phyloP scores from a whole-genome alignment of 2,888 invertebrate genomes.

The Agrochola macilenta region DNA sequence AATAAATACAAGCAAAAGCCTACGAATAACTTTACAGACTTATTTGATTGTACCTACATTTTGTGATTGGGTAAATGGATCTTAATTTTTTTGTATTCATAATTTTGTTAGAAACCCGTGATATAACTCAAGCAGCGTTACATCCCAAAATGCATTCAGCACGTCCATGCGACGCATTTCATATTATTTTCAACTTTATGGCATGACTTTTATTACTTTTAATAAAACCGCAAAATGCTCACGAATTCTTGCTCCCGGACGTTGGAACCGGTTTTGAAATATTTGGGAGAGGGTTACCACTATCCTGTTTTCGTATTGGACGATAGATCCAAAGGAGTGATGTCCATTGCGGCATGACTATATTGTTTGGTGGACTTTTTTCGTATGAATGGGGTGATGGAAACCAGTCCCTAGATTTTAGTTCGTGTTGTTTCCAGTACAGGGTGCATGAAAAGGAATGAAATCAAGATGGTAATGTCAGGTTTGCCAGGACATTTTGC shows the following conservation, averaged over 20 bases:
- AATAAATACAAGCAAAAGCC: no score
- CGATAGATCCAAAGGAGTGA: neutral
- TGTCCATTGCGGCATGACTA: conserved; percentile 30
- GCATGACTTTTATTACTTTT: conserved; percentile 49
- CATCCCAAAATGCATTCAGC: conserved; percentile 19
- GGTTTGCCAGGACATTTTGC: conserved; percentile 21
- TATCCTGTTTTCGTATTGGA: conserved; percentile 36
- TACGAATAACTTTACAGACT: no score
- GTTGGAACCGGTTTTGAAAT: conserved; percentile 66
- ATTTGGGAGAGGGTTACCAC: conserved; percentile 65
- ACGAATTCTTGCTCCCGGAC: conserved; percentile 50
- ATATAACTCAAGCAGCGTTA: conserved; percentile 4
- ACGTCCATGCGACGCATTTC: conserved; percentile 18
- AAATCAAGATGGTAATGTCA: conserved; percentile 61
- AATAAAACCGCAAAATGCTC: conserved; percentile 54
- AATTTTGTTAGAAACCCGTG: neutral
- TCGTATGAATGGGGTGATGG: neutral
- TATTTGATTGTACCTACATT: no score
- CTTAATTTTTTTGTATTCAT: neutral
- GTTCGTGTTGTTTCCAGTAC: neutral
- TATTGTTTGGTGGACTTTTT: neutral
- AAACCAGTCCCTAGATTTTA: neutral
- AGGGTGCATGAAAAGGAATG: conserved; percentile 38
- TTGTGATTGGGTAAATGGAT: no score
- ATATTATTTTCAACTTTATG: conserved; percentile 42